Conservation (phyloP, 2,113 vertebrate species). For the rat (Rattus norvegicus) region GRCr8 NC_086028.1:72291501-72292000, state of each 20-base stretch:
- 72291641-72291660: background rate
- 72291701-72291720: background rate
- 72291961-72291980: background rate
- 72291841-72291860: background rate
- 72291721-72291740: constrained; percentile 30
- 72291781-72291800: background rate
- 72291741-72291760: background rate
- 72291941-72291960: background rate
- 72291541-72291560: background rate
- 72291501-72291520: background rate
- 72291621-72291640: background rate
- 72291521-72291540: background rate
- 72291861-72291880: background rate
- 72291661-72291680: background rate
- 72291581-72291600: background rate
- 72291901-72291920: background rate
- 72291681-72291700: background rate
- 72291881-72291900: too few species aligned
- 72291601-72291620: background rate
- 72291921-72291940: background rate
- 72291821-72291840: background rate
- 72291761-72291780: background rate
- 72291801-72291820: background rate
- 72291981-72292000: background rate
- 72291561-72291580: background rate